Base-by-base conservation (phyloP, 2,113 vertebrate species). In the Caracal caracal region DNA sequence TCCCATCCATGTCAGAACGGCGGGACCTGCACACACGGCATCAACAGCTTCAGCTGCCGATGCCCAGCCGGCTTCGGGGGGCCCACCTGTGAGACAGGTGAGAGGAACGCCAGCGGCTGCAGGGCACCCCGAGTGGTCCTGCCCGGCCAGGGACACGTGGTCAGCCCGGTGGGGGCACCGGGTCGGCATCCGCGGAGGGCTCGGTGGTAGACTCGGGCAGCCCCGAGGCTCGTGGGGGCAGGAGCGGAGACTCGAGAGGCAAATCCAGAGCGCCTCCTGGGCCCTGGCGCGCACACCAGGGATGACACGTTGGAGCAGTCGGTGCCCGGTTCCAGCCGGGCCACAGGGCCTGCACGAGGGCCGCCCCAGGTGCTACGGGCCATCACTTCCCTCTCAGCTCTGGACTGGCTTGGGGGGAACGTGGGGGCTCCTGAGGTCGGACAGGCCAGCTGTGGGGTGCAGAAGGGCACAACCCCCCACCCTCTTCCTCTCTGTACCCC, bases 1-100 rank as follows among this genome's bases (percentile, higher is more conserved):
- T 99, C 99, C 81, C 98, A 98, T 1, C 99, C 99, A 0, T 99
- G 99, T 97, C 98, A 97, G 93, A 99, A 99, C 0, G 98, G 98
- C 8, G 99, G 98, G 56, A 98, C 98, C 75, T 99, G 99, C 90
- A 76, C 98, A 22, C 98, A 98, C 0, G 95, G 97, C 2, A n/a
- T 98, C 0, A 97, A 98, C 96, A 98, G 90, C 94, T 99, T 99
- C 97, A 98, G 94, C 86, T 99, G 99, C 96, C 96, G 65, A 82
- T 99, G 99, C 92, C 96, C 61, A 0, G 93, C 93, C 0, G 98
- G 99, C 91, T 99, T 99, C 79, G 71, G 94, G 84, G 99, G 99
- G 3, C 51, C 85, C 87, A 97, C 13, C 90, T 99, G 99, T 0
- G 99, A 99, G 91, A 98, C 75, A 0, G 98, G 99, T 99, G 84